A percentile compares a stretch with the other conserved stretches of the same genome.
Evolutionary conservation across 2,888 invertebrate genomes (phyloP).

Genomic region (Cynaeus angustus): DNA sequence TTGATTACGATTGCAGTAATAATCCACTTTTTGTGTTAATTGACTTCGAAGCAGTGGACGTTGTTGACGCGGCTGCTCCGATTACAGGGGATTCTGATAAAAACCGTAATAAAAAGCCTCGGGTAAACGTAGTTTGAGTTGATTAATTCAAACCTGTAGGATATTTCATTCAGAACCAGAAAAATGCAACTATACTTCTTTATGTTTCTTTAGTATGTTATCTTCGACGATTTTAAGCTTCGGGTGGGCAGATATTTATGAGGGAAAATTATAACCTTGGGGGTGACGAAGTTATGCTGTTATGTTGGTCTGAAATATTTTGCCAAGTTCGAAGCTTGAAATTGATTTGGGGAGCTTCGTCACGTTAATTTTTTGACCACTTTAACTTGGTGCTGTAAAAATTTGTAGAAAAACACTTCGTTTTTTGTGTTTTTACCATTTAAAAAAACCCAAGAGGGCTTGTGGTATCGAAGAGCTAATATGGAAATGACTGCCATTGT

Average conservation of each 20-base stretch:
- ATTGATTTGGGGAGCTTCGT: too few species aligned
- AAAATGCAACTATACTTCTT: background rate
- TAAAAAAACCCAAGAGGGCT: too few species aligned
- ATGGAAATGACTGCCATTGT: too few species aligned
- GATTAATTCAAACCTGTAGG: slow-evolving; percentile 2
- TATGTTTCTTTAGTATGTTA: background rate
- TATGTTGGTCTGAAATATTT: too few species aligned
- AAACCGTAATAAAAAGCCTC: background rate
- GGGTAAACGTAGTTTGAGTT: background rate
- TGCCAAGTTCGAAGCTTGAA: too few species aligned
- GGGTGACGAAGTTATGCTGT: too few species aligned
- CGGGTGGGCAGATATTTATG: background rate
- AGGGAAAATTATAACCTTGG: background rate
- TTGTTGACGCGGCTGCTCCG: slow-evolving; percentile 5
- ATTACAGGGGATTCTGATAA: slow-evolving; percentile 1
- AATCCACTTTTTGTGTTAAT: slow-evolving; percentile 3
- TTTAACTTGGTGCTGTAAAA: too few species aligned
- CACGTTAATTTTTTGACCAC: too few species aligned
- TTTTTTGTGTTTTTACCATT: too few species aligned
- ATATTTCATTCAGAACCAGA: background rate
- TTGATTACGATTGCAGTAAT: slow-evolving; percentile 6
- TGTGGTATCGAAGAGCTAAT: too few species aligned
- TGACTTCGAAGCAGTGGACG: background rate
- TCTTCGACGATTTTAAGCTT: background rate
- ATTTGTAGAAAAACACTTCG: too few species aligned